phyloP scores from a whole-genome alignment of 1,140 invertebrate species.

The Popillia japonica region DNA sequence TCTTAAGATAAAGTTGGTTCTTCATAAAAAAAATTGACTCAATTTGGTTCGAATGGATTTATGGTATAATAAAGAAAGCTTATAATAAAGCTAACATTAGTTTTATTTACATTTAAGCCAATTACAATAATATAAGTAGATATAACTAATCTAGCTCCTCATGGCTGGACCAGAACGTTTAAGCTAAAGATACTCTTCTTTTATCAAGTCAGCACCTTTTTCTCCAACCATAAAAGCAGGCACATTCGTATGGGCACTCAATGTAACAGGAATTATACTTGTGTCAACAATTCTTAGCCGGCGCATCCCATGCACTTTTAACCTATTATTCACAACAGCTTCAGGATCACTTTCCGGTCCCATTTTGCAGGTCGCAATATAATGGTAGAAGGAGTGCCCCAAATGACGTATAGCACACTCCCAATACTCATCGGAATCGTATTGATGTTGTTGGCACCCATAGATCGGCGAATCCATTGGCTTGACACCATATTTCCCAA shows the following conservation, averaged over 20 bases:
- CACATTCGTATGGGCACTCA: slow-evolving; percentile 75
- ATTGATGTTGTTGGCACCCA: slow-evolving; percentile 60
- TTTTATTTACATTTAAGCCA: too few relatives aligned
- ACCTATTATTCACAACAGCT: slow-evolving; percentile 77
- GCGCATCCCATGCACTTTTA: slow-evolving; percentile 74
- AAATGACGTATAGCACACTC: slow-evolving; percentile 73
- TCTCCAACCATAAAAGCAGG: slow-evolving; percentile 86
- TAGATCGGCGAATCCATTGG: slow-evolving; percentile 49
- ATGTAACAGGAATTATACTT: slow-evolving; percentile 77
- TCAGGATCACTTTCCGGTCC: slow-evolving; percentile 70
- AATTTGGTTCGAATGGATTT: too few relatives aligned
- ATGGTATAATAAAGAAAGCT: too few relatives aligned
- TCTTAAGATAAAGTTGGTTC: too few relatives aligned
- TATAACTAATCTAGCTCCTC: too few relatives aligned
- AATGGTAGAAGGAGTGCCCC: slow-evolving; percentile 74
- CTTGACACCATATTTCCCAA: slow-evolving; percentile 55
- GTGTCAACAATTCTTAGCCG: slow-evolving; percentile 78
- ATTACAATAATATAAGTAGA: too few relatives aligned
- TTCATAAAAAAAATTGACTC: too few relatives aligned
- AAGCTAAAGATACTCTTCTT: background rate
- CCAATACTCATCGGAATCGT: slow-evolving; percentile 72
- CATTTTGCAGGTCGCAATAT: slow-evolving; percentile 79
- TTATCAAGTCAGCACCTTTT: slow-evolving; percentile 73
- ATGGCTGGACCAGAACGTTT: background rate
- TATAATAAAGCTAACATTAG: too few relatives aligned